Conservation (phyloP, 2,888 invertebrate genomes). For the Thyatira batis region DNA sequence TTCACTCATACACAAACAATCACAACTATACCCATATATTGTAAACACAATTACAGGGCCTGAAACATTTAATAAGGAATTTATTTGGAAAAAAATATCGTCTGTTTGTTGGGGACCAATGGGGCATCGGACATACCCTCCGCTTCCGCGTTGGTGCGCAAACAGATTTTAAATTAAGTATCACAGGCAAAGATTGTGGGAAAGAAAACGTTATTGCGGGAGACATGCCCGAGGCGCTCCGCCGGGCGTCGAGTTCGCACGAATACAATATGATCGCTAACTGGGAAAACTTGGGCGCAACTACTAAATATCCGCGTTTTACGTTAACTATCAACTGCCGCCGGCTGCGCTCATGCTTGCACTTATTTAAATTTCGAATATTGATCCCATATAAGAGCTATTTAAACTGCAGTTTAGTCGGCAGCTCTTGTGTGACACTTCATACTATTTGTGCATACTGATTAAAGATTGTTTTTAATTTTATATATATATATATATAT, state of each 20-base stretch:
- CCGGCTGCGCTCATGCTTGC: not conserved
- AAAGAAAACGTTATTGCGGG: constrained; percentile 54
- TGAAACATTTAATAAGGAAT: not conserved
- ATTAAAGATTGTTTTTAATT: too few species aligned
- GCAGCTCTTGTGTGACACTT: too few species aligned
- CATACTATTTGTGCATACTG: not conserved
- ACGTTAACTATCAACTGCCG: constrained; percentile 29
- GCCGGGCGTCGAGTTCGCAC: constrained; percentile 29
- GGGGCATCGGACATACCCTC: constrained; percentile 37
- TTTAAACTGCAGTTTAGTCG: too few species aligned
- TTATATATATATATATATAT: too few species aligned
- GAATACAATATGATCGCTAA: constrained; percentile 51
- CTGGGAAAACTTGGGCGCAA: constrained; percentile 47
- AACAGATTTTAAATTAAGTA: constrained; percentile 64
- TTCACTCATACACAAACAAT: not conserved
- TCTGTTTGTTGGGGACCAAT: constrained; percentile 44
- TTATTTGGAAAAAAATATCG: constrained; percentile 27
- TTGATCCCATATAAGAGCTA: not conserved
- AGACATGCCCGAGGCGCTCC: constrained; percentile 38
- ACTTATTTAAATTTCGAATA: not conserved
- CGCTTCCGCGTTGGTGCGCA: constrained; percentile 36
- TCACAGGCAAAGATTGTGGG: constrained; percentile 51
- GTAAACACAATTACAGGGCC: not conserved
- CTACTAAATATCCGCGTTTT: constrained; percentile 55
- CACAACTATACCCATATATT: not conserved